phyloP scores from a whole-genome alignment of 2,888 invertebrate genomes.

The Halictus ligatus region DNA sequence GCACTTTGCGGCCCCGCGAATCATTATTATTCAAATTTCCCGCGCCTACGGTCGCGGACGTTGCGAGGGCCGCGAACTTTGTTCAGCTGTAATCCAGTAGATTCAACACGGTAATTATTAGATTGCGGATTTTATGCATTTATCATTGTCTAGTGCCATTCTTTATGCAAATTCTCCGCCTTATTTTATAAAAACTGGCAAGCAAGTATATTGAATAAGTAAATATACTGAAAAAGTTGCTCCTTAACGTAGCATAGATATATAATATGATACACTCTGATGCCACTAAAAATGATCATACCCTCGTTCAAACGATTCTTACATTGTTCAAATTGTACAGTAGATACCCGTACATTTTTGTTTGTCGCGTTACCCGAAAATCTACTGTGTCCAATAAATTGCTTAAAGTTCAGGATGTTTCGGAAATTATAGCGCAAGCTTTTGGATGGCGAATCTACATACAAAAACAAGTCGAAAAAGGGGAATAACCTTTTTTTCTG shows the following conservation, averaged over 20 bases:
- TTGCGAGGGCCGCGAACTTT: background rate
- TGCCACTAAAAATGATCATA: too few relatives aligned
- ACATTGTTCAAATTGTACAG: background rate
- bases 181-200: background rate
- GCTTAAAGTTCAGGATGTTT: background rate
- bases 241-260: too few relatives aligned
- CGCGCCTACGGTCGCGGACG: background rate
- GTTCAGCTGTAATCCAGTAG: background rate
- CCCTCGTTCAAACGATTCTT: background rate
- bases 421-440: too few relatives aligned
- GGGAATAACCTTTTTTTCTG: too few relatives aligned
- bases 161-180: background rate
- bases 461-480: too few relatives aligned
- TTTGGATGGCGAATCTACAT: too few relatives aligned
- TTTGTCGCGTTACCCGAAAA: too few relatives aligned
- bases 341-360: background rate
- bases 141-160: too few relatives aligned
- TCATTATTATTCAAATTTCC: constrained; percentile 6
- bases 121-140: background rate
- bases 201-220: too few relatives aligned
- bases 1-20: background rate
- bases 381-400: background rate
- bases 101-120: background rate
- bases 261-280: too few relatives aligned
- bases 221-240: too few relatives aligned